phyloP scores from a whole-genome alignment of 2,888 invertebrate species.

The Eustalomyia histrio region DNA sequence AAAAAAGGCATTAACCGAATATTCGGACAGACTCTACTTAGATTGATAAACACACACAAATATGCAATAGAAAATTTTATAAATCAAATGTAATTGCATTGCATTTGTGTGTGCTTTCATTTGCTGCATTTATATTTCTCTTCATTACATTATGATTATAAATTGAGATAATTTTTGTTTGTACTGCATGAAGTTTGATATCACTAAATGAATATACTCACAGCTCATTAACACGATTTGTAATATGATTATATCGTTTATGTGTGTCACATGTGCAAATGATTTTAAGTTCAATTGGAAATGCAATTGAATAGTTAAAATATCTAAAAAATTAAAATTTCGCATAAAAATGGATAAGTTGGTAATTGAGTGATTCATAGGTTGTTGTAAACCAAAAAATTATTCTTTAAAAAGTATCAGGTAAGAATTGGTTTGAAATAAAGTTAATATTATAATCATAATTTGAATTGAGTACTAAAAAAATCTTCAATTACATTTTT shows the following conservation, averaged over 20 bases:
- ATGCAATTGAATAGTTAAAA: background rate
- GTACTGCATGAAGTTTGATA: conserved; percentile 34
- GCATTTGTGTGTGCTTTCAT: conserved; percentile 36
- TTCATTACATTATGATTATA: conserved; percentile 49
- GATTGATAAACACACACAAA: background rate
- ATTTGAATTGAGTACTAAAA: no score
- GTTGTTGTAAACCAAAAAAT: no score
- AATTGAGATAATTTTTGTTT: conserved; percentile 33
- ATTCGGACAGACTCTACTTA: no score
- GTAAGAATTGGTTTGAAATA: no score
- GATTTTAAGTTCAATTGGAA: conserved; percentile 18
- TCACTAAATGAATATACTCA: conserved; percentile 39
- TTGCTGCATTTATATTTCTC: conserved; percentile 48
- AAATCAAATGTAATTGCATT: conserved; percentile 61
- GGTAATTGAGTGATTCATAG: no score
- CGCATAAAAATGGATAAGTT: no score
- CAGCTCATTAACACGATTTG: conserved; percentile 64
- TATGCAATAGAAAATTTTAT: conserved; percentile 44
- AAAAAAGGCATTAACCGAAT: no score
- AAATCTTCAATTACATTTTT: no score
- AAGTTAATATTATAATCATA: no score
- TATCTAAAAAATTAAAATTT: no score
- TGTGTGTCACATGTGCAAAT: background rate
- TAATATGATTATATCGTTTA: conserved; percentile 49
- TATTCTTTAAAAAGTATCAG: no score